A percentile compares a stretch with the other conserved stretches of the same genome.
These are phyloP conservation scores for Formica exsecta DNA, from an alignment of 1,140 invertebrate genomes.

Conservation along the genomic window DNA sequence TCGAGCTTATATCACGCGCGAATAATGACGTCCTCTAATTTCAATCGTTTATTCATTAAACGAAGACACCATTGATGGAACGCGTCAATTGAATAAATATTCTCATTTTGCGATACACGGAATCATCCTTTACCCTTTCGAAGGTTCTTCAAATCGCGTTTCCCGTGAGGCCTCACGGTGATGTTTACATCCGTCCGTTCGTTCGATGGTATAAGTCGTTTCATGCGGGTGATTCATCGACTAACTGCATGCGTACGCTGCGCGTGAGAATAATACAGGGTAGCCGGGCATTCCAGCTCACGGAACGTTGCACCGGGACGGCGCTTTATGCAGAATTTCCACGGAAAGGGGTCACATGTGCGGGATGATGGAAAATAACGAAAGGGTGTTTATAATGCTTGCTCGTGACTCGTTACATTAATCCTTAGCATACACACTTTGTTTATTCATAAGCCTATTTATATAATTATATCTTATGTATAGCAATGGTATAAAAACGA, in stretches of 20 bases:
- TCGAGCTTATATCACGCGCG: background rate
- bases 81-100: background rate
- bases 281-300: background rate
- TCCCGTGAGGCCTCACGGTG: background rate
- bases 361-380: slow-evolving; percentile 36
- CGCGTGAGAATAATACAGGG: slow-evolving; percentile 34
- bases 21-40: background rate
- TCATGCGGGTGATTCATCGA: slow-evolving; percentile 63
- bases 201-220: slow-evolving; percentile 24
- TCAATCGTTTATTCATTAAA: background rate
- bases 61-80: background rate
- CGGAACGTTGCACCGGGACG: slow-evolving; percentile 11
- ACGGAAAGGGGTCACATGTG: slow-evolving; percentile 54
- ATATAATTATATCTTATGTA: background rate
- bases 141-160: background rate
- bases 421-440: background rate
- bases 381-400: background rate
- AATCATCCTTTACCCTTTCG: slow-evolving; percentile 2
- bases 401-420: slow-evolving; percentile 32
- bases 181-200: slow-evolving; percentile 4
- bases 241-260: slow-evolving; percentile 38
- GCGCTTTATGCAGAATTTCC: slow-evolving; percentile 61
- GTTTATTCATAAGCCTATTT: background rate
- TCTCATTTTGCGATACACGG: background rate
- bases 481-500: background rate